phyloP scores from a whole-genome alignment of 2,888 invertebrate genomes.

The Antitype chi region DNA sequence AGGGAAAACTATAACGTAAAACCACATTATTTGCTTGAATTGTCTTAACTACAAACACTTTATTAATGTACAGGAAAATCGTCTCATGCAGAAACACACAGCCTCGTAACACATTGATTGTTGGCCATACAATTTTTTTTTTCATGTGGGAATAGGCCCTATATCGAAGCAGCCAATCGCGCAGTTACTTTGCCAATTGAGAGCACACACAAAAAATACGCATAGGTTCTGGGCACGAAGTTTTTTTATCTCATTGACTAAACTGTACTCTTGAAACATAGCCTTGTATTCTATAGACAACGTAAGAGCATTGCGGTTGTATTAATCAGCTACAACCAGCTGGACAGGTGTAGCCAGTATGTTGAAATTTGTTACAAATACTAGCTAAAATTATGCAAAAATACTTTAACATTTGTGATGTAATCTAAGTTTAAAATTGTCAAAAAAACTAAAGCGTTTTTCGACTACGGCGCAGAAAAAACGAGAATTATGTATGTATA shows the following conservation, averaged over 20 bases:
- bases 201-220: conserved; percentile 6
- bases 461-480: too few species aligned
- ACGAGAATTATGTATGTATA: too few species aligned
- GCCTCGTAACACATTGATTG: conserved; percentile 18
- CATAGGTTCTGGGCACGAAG: too few species aligned
- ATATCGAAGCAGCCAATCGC: conserved; percentile 6
- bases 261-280: background rate
- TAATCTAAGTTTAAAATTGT: too few species aligned
- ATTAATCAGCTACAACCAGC: too few species aligned
- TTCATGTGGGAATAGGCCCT: conserved; percentile 14
- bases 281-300: background rate
- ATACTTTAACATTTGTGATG: too few species aligned
- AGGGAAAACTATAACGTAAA: background rate
- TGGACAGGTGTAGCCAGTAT: background rate
- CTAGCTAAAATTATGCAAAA: too few species aligned
- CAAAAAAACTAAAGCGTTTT: too few species aligned
- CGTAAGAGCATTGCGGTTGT: background rate
- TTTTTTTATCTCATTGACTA: background rate
- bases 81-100: background rate
- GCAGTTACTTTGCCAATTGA: background rate
- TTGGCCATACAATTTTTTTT: conserved; percentile 25
- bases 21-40: background rate
- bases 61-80: background rate
- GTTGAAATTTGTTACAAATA: too few species aligned
- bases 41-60: background rate